Percentiles rank a stretch among this genome's conserved stretches.
Conservation (phyloP, 2,888 invertebrate species). For the Escarpia spicata region DNA sequence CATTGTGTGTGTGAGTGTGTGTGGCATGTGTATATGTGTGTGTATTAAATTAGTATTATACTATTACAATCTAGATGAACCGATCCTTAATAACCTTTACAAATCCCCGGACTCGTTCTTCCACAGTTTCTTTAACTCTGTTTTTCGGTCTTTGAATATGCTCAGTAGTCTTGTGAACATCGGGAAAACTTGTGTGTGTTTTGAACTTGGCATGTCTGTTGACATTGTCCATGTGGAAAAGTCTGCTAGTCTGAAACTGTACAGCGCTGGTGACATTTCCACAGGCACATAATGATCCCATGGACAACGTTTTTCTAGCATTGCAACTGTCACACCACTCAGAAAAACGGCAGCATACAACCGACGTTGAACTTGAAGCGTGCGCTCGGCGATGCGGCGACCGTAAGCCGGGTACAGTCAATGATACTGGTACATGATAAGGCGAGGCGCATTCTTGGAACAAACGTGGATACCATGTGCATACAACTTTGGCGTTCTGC, state of each 20-base stretch:
- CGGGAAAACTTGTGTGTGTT: constrained; percentile 6
- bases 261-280: not conserved
- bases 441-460: not conserved
- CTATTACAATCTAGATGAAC: not conserved
- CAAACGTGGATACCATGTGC: not conserved
- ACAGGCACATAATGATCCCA: not conserved
- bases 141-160: not conserved
- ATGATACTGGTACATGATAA: not conserved
- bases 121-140: not conserved
- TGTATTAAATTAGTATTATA: not conserved
- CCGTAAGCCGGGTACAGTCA: not conserved
- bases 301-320: not conserved
- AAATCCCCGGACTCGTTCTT: not conserved
- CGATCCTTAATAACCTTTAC: not conserved
- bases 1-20: not conserved
- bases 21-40: not conserved
- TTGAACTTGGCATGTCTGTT: constrained; percentile 10
- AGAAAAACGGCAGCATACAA: not conserved
- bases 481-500: not conserved
- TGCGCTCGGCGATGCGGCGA: not conserved
- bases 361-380: not conserved
- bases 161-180: not conserved
- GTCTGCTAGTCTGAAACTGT: not conserved
- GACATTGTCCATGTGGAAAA: not conserved
- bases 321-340: not conserved